Evolutionary conservation across 2,797 vertebrate species (phyloP).

Genomic region (Otolemur crassicaudatus): DNA sequence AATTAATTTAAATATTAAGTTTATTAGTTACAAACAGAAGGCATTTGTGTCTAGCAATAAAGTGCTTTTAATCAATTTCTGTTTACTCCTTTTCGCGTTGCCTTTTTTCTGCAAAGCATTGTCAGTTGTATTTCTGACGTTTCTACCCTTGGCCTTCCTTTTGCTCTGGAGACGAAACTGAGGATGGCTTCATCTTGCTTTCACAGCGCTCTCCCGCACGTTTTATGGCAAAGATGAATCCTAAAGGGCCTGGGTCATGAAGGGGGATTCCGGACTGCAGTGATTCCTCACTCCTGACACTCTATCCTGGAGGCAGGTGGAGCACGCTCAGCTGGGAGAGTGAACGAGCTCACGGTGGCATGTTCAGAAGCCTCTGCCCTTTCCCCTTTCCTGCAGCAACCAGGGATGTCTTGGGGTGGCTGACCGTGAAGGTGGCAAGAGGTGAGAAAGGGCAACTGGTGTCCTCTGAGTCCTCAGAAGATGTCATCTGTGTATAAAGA

Average conservation of each 20-base stretch:
- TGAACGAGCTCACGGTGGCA: neutral
- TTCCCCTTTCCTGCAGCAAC: neutral
- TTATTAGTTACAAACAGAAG: constrained; percentile 30
- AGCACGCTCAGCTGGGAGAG: neutral
- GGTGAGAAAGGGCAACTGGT: neutral
- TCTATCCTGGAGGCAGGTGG: constrained; percentile 50
- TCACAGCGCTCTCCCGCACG: neutral
- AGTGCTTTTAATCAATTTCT: neutral
- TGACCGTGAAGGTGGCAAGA: neutral
- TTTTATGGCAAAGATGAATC: neutral
- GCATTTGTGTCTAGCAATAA: neutral
- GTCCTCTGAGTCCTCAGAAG: neutral
- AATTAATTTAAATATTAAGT: constrained; percentile 21
- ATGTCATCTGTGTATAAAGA: neutral
- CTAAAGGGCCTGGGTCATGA: neutral
- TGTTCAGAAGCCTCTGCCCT: constrained; percentile 17
- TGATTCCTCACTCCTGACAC: neutral
- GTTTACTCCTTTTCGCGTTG: neutral
- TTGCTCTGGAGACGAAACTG: neutral
- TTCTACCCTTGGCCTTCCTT: neutral
- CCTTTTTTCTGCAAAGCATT: neutral
- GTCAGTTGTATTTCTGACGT: neutral
- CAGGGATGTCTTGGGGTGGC: neutral
- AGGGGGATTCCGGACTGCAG: accelerated
- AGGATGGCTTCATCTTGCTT: neutral